These are phyloP conservation scores for Furcifer pardalis DNA, from an alignment of 2,797 vertebrate species.

Conservation along the genomic window DNA sequence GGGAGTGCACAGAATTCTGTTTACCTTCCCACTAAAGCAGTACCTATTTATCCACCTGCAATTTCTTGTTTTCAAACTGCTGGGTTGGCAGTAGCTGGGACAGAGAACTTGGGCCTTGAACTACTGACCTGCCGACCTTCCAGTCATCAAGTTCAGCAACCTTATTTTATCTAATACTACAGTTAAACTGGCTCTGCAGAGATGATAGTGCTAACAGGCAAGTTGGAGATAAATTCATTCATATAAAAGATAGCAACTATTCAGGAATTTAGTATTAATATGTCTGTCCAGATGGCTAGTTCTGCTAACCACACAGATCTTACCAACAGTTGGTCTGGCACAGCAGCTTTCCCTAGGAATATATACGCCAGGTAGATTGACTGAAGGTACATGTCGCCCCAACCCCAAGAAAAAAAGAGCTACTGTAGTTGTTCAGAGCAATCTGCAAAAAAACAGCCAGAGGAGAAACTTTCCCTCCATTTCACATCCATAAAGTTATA, in stretches of 20 bases:
- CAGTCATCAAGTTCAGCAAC: too few species aligned
- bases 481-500: not conserved
- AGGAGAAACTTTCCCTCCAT: not conserved
- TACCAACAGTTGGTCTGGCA: not conserved
- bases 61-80: too few species aligned
- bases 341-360: not conserved
- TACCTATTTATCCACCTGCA: too few species aligned
- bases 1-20: too few species aligned
- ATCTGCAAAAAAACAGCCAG: rapidly evolving
- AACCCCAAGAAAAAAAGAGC: not conserved
- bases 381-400: not conserved
- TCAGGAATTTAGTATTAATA: not conserved
- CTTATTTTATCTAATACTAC: not conserved
- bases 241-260: not conserved
- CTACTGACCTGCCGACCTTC: too few species aligned
- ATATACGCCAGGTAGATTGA: not conserved
- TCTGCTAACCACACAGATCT: not conserved
- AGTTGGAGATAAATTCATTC: not conserved
- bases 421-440: not conserved
- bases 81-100: too few species aligned
- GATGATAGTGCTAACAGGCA: not conserved
- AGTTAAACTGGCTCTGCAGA: not conserved
- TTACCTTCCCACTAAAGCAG: too few species aligned
- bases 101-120: too few species aligned
- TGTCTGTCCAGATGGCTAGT: not conserved